phyloP scores from a whole-genome alignment of 2,888 invertebrate species.

The Frankliniella fusca region DNA sequence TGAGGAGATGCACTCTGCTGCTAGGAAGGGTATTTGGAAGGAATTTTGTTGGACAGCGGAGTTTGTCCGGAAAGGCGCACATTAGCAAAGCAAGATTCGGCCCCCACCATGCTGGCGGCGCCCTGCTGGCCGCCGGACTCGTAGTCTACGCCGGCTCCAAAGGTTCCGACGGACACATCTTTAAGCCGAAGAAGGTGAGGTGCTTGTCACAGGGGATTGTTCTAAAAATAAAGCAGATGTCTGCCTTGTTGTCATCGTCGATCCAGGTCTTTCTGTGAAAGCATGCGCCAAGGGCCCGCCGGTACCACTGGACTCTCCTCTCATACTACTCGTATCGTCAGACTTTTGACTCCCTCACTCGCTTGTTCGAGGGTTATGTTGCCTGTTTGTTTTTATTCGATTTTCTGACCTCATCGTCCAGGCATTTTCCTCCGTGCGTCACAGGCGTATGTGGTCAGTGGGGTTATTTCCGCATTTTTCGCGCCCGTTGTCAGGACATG shows the following conservation, averaged over 20 bases:
- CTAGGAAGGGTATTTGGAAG: background rate
- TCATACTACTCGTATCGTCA: too few species aligned
- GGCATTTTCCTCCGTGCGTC: background rate
- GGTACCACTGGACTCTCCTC: too few species aligned
- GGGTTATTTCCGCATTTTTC: background rate
- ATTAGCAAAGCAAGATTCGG: background rate
- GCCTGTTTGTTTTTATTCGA: background rate
- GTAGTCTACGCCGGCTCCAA: background rate
- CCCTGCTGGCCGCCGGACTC: background rate
- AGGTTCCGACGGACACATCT: background rate
- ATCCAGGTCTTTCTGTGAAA: too few species aligned
- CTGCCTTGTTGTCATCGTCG: background rate
- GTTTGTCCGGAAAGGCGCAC: background rate
- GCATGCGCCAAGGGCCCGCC: too few species aligned
- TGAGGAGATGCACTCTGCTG: constrained; percentile 3
- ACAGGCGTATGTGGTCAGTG: background rate
- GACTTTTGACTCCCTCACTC: too few species aligned
- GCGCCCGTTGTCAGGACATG: background rate
- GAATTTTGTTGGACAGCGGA: background rate
- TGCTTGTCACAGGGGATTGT: background rate
- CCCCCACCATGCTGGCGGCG: background rate
- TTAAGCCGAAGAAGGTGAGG: constrained; percentile 15
- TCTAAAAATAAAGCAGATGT: background rate
- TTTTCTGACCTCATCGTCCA: background rate
- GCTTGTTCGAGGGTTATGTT: background rate